These are phyloP conservation scores for Acipenser ruthenus DNA, from an alignment of 2,797 vertebrate species.

Conservation along the genomic window DNA sequence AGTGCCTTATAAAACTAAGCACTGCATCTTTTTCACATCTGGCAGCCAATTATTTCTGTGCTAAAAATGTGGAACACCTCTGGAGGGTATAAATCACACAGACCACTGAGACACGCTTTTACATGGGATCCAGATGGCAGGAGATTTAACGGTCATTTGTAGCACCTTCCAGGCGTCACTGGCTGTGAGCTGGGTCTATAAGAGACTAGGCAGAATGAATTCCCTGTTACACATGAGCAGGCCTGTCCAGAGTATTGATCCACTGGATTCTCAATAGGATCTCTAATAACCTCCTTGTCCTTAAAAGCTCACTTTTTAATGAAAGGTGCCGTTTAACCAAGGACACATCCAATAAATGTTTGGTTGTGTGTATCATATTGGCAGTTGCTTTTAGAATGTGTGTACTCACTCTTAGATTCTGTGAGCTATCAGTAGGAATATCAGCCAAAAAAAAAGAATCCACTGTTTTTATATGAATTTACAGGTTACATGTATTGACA, in stretches of 20 bases:
- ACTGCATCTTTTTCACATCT: constrained; percentile 88
- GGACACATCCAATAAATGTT: no score
- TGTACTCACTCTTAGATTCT: no score
- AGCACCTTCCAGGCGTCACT: constrained; percentile 50
- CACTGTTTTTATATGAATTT: no score
- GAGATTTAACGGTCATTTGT: constrained; percentile 53
- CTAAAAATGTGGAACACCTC: constrained; percentile 86
- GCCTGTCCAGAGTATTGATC: constrained; percentile 34
- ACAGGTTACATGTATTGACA: no score
- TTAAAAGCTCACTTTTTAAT: not conserved
- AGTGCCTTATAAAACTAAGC: constrained; percentile 65
- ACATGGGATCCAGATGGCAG: constrained; percentile 81
- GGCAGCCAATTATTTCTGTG: constrained; percentile 80
- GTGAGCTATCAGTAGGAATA: no score
- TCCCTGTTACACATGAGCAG: constrained; percentile 38
- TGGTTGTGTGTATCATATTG: no score
- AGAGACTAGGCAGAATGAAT: constrained; percentile 43
- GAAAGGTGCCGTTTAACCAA: no score
- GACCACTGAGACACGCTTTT: constrained; percentile 53
- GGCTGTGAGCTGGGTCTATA: constrained; percentile 39
- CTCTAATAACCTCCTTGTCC: constrained; percentile 17
- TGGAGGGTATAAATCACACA: constrained; percentile 79
- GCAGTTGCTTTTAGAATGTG: no score
- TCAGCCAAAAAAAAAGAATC: no score
- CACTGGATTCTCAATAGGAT: constrained; percentile 22